Percentiles rank a stretch among this genome's conserved stretches.
Evolutionary conservation across 2,888 invertebrate species (phyloP).

Genomic region (Drosophila paracracens): DNA sequence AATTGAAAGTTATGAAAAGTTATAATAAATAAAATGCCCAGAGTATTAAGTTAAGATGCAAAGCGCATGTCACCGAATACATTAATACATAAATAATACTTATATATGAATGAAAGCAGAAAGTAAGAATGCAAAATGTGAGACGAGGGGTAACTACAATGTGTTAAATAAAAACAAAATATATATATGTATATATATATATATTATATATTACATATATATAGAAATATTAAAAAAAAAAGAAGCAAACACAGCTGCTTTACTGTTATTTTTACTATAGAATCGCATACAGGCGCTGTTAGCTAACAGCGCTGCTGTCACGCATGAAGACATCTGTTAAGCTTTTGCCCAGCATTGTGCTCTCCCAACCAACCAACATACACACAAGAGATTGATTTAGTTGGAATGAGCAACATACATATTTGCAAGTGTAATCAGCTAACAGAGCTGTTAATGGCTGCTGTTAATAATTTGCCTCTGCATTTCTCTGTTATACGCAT

Average conservation of each 20-base stretch:
- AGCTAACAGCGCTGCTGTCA: constrained; percentile 14
- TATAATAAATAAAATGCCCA: constrained; percentile 17
- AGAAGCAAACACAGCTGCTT: constrained; percentile 3
- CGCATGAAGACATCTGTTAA: background rate
- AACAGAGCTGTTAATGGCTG: background rate
- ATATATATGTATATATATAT: constrained; percentile 22
- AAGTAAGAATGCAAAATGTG: constrained; percentile 35
- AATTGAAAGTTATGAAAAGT: constrained; percentile 34
- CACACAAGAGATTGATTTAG: background rate
- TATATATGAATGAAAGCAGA: constrained; percentile 28
- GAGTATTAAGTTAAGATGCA: constrained; percentile 37
- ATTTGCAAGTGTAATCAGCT: background rate
- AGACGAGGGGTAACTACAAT: constrained; percentile 54
- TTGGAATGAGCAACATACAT: background rate
- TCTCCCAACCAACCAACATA: background rate
- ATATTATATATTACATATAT: constrained; percentile 17
- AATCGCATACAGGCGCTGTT: background rate
- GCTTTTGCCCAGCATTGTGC: background rate
- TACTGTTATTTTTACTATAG: constrained; percentile 12
- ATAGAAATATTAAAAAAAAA: constrained; percentile 26
- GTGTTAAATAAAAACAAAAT: constrained; percentile 54
- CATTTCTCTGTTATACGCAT: background rate
- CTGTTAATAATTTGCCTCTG: background rate
- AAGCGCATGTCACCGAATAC: constrained; percentile 27
- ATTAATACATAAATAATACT: constrained; percentile 26